Percentiles rank a stretch among this genome's conserved stretches.
phyloP scores from a whole-genome alignment of 2,888 invertebrate species.

The Eupithecia tripunctaria region DNA sequence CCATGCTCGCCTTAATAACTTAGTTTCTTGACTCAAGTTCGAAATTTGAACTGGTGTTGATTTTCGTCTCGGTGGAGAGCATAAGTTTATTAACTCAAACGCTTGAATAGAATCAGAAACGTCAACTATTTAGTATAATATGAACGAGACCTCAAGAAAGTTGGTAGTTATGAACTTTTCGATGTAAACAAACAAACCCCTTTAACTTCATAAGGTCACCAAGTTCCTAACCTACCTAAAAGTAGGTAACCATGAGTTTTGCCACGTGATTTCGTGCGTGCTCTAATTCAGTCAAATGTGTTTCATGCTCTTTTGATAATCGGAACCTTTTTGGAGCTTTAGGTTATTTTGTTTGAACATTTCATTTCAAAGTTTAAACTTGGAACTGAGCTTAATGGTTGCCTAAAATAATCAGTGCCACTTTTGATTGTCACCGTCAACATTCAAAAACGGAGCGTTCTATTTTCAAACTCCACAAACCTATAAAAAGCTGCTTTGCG shows the following conservation, averaged over 20 bases:
- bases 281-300: background rate
- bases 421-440: background rate
- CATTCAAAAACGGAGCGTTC: slow-evolving; percentile 7
- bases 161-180: slow-evolving; percentile 20
- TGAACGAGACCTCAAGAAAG: slow-evolving; percentile 12
- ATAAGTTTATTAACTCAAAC: slow-evolving; percentile 17
- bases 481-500: slow-evolving; percentile 43
- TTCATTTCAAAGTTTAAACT: background rate
- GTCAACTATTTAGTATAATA: slow-evolving; percentile 21
- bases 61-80: slow-evolving; percentile 15
- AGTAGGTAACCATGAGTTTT: slow-evolving; percentile 6
- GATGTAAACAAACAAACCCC: slow-evolving; percentile 23
- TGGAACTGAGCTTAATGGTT: background rate
- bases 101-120: slow-evolving; percentile 17
- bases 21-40: slow-evolving; percentile 47
- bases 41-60: slow-evolving; percentile 33
- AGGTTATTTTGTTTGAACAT: background rate
- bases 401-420: background rate
- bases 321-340: background rate
- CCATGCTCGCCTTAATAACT: slow-evolving; percentile 47
- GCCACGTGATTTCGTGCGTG: slow-evolving; percentile 17
- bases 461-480: slow-evolving; percentile 10
- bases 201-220: slow-evolving; percentile 27
- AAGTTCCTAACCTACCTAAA: slow-evolving; percentile 8
- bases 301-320: slow-evolving; percentile 4